phyloP scores from a whole-genome alignment of 2,113 vertebrate genomes.

The Pongo abelii region DNA sequence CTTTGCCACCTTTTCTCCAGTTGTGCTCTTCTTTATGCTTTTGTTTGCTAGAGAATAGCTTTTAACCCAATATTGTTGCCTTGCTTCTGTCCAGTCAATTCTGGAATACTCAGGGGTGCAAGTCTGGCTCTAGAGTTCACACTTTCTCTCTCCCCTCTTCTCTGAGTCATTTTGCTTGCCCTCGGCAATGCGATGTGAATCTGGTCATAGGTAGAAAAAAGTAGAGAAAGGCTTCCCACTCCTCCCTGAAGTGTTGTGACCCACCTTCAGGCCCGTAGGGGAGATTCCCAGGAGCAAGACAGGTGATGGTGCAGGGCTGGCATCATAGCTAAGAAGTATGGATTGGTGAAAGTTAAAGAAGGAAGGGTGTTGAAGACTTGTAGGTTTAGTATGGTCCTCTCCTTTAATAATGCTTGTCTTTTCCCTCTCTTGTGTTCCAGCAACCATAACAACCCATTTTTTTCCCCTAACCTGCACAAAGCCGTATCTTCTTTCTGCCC shows the following conservation, averaged over 20 bases:
- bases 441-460: constrained; percentile 1
- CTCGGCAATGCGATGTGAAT: background rate
- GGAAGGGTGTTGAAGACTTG: background rate
- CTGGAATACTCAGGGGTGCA: background rate
- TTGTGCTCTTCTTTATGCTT: constrained; percentile 16
- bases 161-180: background rate
- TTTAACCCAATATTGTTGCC: background rate
- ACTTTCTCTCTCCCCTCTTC: background rate
- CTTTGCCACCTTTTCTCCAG: constrained; percentile 29
- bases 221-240: background rate
- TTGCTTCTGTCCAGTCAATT: background rate
- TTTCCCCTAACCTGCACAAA: background rate
- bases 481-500: constrained; percentile 20
- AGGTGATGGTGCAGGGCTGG: background rate
- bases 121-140: constrained; percentile 24
- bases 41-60: constrained; percentile 32
- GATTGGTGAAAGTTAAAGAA: constrained; percentile 31
- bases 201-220: background rate
- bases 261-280: background rate
- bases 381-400: background rate
- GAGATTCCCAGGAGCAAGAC: background rate
- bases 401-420: constrained; percentile 30
- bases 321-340: background rate
- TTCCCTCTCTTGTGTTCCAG: background rate
- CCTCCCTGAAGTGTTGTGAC: constrained; percentile 15